Conservation (phyloP, 2,888 invertebrate species). For the Pyrgus malvae region DNA sequence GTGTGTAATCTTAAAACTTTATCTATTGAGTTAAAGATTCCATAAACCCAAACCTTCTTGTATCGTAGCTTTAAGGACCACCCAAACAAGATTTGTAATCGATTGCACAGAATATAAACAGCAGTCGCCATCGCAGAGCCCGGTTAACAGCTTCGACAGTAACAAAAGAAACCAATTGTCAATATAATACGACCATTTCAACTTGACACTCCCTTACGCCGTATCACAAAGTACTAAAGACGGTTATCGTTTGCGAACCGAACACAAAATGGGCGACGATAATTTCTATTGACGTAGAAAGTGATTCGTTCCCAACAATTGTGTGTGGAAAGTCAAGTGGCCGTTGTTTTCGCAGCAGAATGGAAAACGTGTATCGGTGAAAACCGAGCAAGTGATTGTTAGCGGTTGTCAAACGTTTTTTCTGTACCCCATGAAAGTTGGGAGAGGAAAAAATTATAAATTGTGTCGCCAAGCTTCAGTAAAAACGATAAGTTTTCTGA, state of each 20-base stretch:
- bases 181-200: conserved; percentile 40
- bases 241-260: conserved; percentile 27
- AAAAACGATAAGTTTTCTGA: not conserved
- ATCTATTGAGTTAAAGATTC: too few species aligned
- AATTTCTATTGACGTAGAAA: conserved; percentile 54
- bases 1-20: too few species aligned
- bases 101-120: conserved; percentile 25
- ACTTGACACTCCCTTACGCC: conserved; percentile 24
- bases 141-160: conserved; percentile 31
- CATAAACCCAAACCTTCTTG: not conserved
- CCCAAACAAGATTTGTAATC: conserved; percentile 26
- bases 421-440: conserved; percentile 25
- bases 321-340: conserved; percentile 59
- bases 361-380: conserved; percentile 59
- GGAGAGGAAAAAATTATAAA: not conserved
- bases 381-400: conserved; percentile 48
- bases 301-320: conserved; percentile 57
- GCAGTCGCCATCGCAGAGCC: conserved; percentile 17
- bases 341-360: conserved; percentile 36
- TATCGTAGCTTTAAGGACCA: conserved; percentile 16
- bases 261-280: conserved; percentile 31
- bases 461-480: not conserved
- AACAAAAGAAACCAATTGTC: conserved; percentile 56
- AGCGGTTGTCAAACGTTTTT: conserved; percentile 34
- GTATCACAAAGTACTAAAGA: conserved; percentile 30